Evolutionary conservation across 2,797 vertebrate species (phyloP), one percentile per base, ranked within the genome.

Genomic region (Pantherophis alleghaniensis): DNA sequence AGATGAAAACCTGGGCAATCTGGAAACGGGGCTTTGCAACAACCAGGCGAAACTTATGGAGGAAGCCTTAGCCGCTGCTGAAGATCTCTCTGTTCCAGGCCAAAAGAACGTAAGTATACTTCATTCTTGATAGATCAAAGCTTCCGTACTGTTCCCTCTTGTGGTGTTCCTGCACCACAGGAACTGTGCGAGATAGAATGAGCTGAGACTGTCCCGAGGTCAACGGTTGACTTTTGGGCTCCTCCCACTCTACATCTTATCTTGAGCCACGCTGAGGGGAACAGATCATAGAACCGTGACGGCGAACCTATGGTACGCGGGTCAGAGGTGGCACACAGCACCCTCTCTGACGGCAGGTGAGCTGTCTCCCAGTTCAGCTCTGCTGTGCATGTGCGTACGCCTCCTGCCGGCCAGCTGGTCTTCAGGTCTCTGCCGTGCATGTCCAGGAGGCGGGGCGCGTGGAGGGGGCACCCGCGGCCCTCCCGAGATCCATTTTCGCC

Each of bases 51-150:
- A 95, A 0, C 95, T 97, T 4, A 2, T 92, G 91, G 93, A 94
- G 88, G 94, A 96, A 1, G 86, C 90, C 0, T 55, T 2, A 0
- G 53, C 91, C 2, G n/a, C 86, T 3, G 1, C 89, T 4, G 95
- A 96, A 5, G 26, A 95, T 83, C 96, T 98, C 87, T 95, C 0
- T 0, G 11, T 97, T 47, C 95, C 97, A 61, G 97, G 96, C 5
- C 94, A 96, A 95, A 93, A 96, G 92, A 96, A 97, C 96, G 98
- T 98, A 96, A 14, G 86, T 83, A 11, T 2, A 0, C 88, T 22
- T 13, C 59, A 13, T 53, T 51, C 37, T 51, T 90, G 7, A 7
- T 14, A 63, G 12, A 59, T 60, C 24, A 47, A 89, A 89, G 37
- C 24, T 1, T 42, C 57, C 1, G 0, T 13, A 59, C 2, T 26